Percentiles rank a stretch among this genome's conserved stretches.
phyloP scores from a whole-genome alignment of 1,140 invertebrate species.

The Drosophila suzukii region DNA sequence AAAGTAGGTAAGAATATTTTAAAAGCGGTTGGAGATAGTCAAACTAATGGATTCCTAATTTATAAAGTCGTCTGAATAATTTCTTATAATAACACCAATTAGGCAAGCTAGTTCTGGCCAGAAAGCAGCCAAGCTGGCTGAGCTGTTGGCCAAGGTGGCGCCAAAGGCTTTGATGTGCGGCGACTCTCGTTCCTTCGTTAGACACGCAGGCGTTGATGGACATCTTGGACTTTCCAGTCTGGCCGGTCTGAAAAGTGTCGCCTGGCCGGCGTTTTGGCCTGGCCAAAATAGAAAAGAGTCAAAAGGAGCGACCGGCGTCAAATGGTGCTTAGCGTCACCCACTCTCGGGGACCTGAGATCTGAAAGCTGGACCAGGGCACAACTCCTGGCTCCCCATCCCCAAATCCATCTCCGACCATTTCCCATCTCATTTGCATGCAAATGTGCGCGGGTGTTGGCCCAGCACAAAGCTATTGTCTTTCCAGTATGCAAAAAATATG shows the following conservation, averaged over 20 bases:
- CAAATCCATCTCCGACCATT: slow-evolving; percentile 13
- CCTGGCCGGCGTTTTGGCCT: slow-evolving; percentile 29
- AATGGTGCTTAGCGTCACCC: slow-evolving; percentile 79
- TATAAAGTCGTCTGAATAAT: too few relatives aligned
- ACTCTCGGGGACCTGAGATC: slow-evolving; percentile 38
- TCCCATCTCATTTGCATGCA: slow-evolving; percentile 74
- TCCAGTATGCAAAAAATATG: slow-evolving; percentile 71
- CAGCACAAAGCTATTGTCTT: slow-evolving; percentile 74
- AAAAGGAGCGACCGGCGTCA: slow-evolving; percentile 57
- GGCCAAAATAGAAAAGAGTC: slow-evolving; percentile 26
- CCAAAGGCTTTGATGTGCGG: slow-evolving; percentile 78
- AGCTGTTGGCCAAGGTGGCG: slow-evolving; percentile 55
- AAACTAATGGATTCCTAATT: too few relatives aligned
- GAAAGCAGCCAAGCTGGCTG: neutral
- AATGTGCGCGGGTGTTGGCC: slow-evolving; percentile 81
- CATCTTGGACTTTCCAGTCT: slow-evolving; percentile 60
- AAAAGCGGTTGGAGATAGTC: too few relatives aligned
- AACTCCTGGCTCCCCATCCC: slow-evolving; percentile 31
- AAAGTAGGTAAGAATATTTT: too few relatives aligned
- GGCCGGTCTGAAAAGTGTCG: slow-evolving; percentile 63
- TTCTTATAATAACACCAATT: too few relatives aligned
- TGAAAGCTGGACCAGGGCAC: slow-evolving; percentile 21
- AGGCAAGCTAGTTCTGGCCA: neutral
- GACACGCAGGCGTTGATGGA: slow-evolving; percentile 82
- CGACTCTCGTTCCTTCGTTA: slow-evolving; percentile 69